These are phyloP conservation scores for Holocentrus rufus DNA, from an alignment of 2,797 vertebrate species.

Conservation along the genomic window DNA sequence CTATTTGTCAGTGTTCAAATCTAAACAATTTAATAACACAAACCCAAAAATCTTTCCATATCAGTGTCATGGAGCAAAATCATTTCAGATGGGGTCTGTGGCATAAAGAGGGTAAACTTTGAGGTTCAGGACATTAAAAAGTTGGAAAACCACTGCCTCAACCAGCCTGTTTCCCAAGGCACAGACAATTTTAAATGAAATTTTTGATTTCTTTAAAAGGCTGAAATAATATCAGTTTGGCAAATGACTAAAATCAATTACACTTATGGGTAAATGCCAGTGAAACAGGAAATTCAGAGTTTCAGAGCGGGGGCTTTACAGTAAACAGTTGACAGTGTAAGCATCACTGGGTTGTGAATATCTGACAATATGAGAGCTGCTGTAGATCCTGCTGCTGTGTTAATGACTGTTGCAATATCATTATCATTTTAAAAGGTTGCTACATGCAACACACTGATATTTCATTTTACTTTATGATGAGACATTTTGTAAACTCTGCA, in stretches of 20 bases:
- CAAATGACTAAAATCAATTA: not conserved
- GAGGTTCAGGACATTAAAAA: no score
- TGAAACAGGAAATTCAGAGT: no score
- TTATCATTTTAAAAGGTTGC: not conserved
- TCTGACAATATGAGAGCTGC: not conserved
- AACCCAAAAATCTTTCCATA: no score
- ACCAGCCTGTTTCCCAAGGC: no score
- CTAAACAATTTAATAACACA: no score
- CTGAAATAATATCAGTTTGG: no score
- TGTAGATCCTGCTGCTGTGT: not conserved
- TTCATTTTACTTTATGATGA: not conserved
- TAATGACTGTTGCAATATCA: not conserved
- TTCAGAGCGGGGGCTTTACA: not conserved
- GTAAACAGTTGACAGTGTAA: conserved; percentile 7
- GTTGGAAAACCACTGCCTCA: no score
- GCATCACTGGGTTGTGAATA: not conserved
- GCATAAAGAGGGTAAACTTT: no score
- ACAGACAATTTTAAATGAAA: not conserved
- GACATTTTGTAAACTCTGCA: not conserved
- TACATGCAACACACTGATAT: not conserved
- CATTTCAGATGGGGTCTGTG: no score
- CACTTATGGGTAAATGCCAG: not conserved
- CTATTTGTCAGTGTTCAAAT: no score
- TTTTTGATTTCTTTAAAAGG: not conserved
- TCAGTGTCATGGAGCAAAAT: no score